These are phyloP conservation scores for Muscicapa striata DNA, from an alignment of 2,797 vertebrate genomes.

Conservation along the genomic window DNA sequence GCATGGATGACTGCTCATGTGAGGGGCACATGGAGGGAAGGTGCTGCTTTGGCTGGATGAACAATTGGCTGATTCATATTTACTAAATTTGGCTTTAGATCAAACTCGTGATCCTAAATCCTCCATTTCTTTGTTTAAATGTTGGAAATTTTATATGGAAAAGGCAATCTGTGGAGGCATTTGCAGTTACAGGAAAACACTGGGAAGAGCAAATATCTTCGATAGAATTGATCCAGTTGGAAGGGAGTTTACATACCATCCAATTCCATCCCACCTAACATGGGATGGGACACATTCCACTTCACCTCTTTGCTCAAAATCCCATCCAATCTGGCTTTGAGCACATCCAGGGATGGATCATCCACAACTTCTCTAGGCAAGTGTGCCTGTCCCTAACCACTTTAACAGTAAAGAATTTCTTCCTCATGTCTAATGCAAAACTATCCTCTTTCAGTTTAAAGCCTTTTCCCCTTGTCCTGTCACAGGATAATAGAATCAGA, in stretches of 20 bases:
- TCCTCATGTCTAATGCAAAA: neutral
- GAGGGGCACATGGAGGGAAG: accelerated
- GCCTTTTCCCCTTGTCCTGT: neutral
- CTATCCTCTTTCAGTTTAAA: neutral
- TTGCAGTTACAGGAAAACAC: neutral
- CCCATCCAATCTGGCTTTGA: neutral
- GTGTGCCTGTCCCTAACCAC: neutral
- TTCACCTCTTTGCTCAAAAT: neutral
- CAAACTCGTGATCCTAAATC: neutral
- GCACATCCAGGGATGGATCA: neutral
- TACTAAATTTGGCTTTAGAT: neutral
- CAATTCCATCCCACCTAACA: neutral
- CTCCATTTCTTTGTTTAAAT: neutral
- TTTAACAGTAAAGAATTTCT: neutral
- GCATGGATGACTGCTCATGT: neutral
- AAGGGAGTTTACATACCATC: neutral
- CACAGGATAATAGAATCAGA: neutral
- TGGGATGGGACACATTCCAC: neutral
- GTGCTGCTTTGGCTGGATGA: neutral
- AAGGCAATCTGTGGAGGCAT: neutral
- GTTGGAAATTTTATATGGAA: neutral
- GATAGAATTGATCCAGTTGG: neutral
- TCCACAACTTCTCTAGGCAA: neutral
- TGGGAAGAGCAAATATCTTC: neutral
- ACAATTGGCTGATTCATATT: neutral